Evolutionary conservation across 2,113 vertebrate genomes (phyloP).

Genomic region (Sapajus apella): DNA sequence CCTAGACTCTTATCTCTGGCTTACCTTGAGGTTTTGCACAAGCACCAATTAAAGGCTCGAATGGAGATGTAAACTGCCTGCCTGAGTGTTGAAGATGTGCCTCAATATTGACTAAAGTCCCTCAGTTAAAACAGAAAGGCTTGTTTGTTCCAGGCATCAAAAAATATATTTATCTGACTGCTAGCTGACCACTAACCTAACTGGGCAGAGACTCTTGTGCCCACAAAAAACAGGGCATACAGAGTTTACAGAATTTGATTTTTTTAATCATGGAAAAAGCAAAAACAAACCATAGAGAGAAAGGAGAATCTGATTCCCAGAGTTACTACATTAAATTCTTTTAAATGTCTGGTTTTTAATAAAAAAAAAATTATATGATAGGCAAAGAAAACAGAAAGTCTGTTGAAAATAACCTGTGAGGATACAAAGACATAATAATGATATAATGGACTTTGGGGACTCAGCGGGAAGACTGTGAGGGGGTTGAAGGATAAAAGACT

Average conservation of each 20-base stretch:
- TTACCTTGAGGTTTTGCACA: neutral
- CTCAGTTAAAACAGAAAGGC: neutral
- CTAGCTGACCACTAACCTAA: neutral
- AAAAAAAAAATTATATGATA: neutral
- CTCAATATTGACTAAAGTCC: neutral
- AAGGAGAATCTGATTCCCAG: neutral
- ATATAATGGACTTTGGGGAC: too few species aligned
- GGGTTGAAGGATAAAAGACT: too few species aligned
- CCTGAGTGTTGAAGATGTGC: neutral
- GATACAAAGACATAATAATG: too few species aligned
- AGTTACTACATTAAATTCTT: neutral
- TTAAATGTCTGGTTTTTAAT: neutral
- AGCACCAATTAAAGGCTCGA: neutral
- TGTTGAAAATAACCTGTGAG: too few species aligned
- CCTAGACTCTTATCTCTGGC: neutral
- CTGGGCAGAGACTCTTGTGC: neutral
- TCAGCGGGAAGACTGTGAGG: too few species aligned
- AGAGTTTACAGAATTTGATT: neutral
- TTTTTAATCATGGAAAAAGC: neutral
- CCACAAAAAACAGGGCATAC: neutral
- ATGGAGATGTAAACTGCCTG: neutral
- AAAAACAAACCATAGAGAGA: neutral
- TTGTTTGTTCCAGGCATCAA: neutral
- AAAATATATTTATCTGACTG: neutral
- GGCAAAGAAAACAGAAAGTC: neutral